These are phyloP conservation scores for Myocastor coypus DNA, from an alignment of 2,113 vertebrate genomes.

Conservation along the genomic window DNA sequence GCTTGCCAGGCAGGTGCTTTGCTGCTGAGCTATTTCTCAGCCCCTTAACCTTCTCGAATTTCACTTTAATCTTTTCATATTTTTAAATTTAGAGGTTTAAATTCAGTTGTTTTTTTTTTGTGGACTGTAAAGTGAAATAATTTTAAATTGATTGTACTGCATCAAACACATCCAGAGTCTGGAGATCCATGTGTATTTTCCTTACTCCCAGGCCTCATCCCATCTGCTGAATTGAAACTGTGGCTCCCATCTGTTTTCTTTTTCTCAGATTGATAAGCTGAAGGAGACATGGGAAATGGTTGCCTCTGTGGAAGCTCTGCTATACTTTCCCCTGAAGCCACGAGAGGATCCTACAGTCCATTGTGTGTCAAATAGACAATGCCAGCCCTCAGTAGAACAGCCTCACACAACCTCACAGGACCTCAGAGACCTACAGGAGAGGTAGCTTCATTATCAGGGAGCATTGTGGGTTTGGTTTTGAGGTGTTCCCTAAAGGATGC, in stretches of 20 bases:
- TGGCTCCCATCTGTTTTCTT: not conserved
- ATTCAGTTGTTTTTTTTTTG: too few relatives aligned
- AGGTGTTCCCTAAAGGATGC: too few relatives aligned
- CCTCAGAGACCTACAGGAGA: not conserved
- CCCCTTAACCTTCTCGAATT: too few relatives aligned
- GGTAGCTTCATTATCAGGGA: not conserved
- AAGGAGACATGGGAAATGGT: conserved; percentile 43
- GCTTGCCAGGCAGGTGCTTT: too few relatives aligned
- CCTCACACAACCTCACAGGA: not conserved
- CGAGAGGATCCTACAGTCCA: not conserved
- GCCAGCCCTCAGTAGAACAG: not conserved
- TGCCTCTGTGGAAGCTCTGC: conserved; percentile 29
- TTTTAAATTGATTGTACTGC: fast-evolving
- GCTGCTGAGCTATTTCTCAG: too few relatives aligned
- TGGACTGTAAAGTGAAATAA: not conserved
- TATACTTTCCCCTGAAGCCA: conserved; percentile 27
- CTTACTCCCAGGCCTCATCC: not conserved
- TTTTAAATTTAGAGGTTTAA: too few relatives aligned
- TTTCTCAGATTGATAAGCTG: conserved; percentile 28
- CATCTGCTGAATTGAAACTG: not conserved
- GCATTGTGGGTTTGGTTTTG: too few relatives aligned
- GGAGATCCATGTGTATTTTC: not conserved
- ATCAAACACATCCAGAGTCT: too few relatives aligned
- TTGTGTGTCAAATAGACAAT: not conserved
- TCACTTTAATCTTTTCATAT: too few relatives aligned